Conservation (phyloP, 2,888 invertebrate species). For the Orthosia gracilis region DNA sequence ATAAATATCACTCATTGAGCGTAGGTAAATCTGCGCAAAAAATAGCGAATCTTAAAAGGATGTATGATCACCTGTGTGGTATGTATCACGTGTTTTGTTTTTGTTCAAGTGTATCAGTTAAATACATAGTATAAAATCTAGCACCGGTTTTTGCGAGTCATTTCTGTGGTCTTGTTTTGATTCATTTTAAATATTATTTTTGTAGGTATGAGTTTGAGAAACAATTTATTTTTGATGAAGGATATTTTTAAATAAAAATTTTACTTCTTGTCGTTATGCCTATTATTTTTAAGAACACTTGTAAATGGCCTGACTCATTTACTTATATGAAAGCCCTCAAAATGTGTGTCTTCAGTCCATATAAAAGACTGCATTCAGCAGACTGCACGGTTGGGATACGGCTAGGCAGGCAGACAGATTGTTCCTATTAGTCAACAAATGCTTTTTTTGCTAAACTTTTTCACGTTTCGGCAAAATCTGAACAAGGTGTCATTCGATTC, state of each 20-base stretch:
- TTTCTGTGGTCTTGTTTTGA: constrained; percentile 2
- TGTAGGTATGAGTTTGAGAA: neutral
- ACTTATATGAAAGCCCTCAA: too few species aligned
- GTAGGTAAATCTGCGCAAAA: constrained; percentile 17
- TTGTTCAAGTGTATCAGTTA: neutral
- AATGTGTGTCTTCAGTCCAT: too few species aligned
- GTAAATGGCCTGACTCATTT: neutral
- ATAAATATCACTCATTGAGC: neutral
- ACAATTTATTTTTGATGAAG: constrained; percentile 3
- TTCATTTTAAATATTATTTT: neutral
- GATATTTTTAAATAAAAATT: neutral
- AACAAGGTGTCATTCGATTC: too few species aligned
- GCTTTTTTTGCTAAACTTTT: too few species aligned
- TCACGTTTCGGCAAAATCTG: too few species aligned
- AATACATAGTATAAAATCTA: neutral
- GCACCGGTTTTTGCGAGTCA: neutral
- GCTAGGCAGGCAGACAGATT: too few species aligned
- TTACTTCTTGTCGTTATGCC: neutral
- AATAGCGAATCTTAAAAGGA: constrained; percentile 7
- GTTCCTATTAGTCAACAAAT: too few species aligned
- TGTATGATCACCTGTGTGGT: neutral
- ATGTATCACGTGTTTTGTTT: constrained; percentile 2
- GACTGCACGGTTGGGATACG: too few species aligned
- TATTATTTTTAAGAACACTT: neutral
- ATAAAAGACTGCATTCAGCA: too few species aligned